Conservation (phyloP, 2,113 vertebrate genomes). For the Chloropsis hardwickii region DNA sequence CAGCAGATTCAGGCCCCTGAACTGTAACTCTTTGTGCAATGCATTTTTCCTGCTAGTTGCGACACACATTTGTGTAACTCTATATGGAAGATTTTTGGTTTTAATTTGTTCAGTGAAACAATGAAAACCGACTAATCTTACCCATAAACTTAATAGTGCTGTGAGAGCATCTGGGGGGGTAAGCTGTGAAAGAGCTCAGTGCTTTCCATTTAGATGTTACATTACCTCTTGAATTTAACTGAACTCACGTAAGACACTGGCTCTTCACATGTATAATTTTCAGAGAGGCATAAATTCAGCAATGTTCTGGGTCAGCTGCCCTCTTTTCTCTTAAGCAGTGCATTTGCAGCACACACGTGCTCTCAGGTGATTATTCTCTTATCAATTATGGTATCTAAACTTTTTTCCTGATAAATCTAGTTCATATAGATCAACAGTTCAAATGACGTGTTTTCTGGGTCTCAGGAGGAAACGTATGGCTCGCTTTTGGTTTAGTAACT, state of each 20-base stretch:
- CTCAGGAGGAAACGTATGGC: conserved; percentile 25
- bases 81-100: not conserved
- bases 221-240: not conserved
- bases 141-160: not conserved
- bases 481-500: conserved; percentile 50
- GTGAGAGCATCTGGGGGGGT: not conserved
- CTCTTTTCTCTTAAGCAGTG: conserved; percentile 32
- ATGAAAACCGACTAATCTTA: not conserved
- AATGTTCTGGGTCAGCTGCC: conserved; percentile 37
- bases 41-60: not conserved
- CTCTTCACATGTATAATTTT: not conserved
- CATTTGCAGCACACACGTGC: conserved; percentile 33
- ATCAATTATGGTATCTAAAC: conserved; percentile 27
- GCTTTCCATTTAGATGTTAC: not conserved
- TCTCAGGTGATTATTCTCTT: conserved; percentile 39
- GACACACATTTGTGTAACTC: not conserved
- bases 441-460: conserved; percentile 43
- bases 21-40: not conserved
- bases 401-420: conserved; percentile 57
- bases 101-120: not conserved
- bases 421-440: conserved; percentile 45
- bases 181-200: not conserved
- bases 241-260: not conserved
- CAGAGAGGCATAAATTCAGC: conserved; percentile 10
- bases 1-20: not conserved